Percentiles rank a stretch among this genome's conserved stretches.
Conservation (phyloP, 2,113 vertebrate species). For the Saccopteryx leptura region DNA sequence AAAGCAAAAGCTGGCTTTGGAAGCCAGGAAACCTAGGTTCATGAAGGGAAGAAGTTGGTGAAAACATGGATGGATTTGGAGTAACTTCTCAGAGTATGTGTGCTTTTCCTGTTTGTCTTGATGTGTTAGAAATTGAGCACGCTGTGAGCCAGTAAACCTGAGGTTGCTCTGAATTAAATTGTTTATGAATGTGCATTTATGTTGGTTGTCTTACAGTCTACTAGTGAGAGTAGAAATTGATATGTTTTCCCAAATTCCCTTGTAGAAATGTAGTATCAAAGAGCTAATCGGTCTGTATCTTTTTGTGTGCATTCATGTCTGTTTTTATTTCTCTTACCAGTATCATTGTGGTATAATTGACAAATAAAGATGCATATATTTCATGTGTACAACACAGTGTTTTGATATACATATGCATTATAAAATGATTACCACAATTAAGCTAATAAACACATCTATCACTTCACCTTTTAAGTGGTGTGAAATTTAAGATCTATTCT, state of each 20-base stretch:
- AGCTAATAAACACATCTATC: background rate
- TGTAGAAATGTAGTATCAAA: background rate
- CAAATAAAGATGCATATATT: background rate
- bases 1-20: background rate
- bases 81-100: background rate
- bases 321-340: background rate
- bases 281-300: background rate
- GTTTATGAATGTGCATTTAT: background rate
- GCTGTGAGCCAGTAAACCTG: background rate
- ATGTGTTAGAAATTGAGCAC: background rate
- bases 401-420: too few species aligned
- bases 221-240: background rate
- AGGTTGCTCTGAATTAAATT: background rate
- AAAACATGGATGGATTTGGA: background rate
- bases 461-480: background rate
- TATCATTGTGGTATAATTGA: background rate
- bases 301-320: background rate
- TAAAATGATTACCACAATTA: background rate
- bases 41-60: background rate
- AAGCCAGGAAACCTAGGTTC: slow-evolving; percentile 5
- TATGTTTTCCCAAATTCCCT: background rate
- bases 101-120: background rate
- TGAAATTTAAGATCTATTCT: background rate
- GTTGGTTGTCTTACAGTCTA: background rate
- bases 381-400: background rate